phyloP scores from a whole-genome alignment of 2,113 vertebrate genomes.

The Geococcyx californianus region DNA sequence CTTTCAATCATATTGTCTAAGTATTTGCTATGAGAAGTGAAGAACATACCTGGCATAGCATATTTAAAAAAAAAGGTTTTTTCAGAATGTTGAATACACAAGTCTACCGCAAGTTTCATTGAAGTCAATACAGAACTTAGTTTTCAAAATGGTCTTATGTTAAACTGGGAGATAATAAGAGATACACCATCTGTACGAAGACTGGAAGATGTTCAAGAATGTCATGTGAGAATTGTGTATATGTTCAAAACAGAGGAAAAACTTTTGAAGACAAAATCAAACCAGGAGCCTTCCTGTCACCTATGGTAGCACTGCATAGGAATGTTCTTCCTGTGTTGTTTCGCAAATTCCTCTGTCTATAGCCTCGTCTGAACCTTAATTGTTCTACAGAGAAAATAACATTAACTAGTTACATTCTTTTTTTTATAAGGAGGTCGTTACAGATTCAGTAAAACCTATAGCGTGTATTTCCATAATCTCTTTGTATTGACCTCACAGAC shows the following conservation, averaged over 20 bases:
- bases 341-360: neutral
- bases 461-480: neutral
- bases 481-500: neutral
- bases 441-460: neutral
- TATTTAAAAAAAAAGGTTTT: neutral
- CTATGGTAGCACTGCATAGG: neutral
- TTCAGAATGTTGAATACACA: neutral
- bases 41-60: neutral
- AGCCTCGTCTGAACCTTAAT: neutral
- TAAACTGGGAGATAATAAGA: neutral
- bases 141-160: neutral
- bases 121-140: neutral
- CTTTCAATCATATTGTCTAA: neutral
- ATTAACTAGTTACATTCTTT: neutral
- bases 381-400: neutral
- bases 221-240: neutral
- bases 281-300: neutral
- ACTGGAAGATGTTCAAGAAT: neutral
- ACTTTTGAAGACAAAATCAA: neutral
- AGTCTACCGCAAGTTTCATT: neutral
- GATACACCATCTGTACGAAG: neutral
- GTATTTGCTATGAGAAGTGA: neutral
- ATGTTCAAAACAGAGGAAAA: neutral
- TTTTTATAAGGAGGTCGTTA: neutral
- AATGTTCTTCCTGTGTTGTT: neutral